Base-by-base conservation (phyloP, 2,888 invertebrate genomes). In the Chesias legatella region DNA sequence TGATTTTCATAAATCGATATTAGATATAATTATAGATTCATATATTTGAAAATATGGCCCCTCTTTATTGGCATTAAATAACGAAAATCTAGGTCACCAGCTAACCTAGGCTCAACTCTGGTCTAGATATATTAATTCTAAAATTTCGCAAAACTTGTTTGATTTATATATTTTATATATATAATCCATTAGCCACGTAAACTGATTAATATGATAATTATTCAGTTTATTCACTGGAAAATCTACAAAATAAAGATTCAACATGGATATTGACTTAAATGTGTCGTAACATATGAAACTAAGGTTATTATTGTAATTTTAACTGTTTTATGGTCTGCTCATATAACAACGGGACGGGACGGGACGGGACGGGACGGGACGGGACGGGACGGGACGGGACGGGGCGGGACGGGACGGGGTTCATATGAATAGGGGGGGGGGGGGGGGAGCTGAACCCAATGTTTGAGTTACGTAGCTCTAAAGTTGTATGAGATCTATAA, bases 151-250 rank as follows among this genome's bases (percentile, higher is more conserved):
- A 43, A 17, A 39, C 29, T 24, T 28, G 37, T 27, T 20, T 42
- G 41, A 46, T 48, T 43, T 37, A 43, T 26, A 17, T 7, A 17
- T 6, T 8, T n/a, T 2, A 17, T 17, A 3, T 17, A 17, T 17
- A 5, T 17, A 17, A 26, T 44, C 37, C 43, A 48, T 46, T 52
- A 43, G 27, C 35, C 28, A 41, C 41, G 33, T 42, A 41, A 46
- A 32, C 44, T 44, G 33, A 40, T 44, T 36, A 48, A 38, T 48
- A 51, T 48, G 46, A 40, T 45, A 52, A 52, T 55, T 30, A 10
- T 24, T 27, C 34, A 31, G 47, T 50, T 47, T 43, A 52, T 48
- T 44, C 43, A 30, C 43, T 41, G 30, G 40, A 40, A 39, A 41
- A 49, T 50, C 44, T 29, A 43, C 42, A 48, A 43, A 35, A 44